Evolutionary conservation across 2,888 invertebrate genomes (phyloP).

Genomic region (Nomada lathburiana): DNA sequence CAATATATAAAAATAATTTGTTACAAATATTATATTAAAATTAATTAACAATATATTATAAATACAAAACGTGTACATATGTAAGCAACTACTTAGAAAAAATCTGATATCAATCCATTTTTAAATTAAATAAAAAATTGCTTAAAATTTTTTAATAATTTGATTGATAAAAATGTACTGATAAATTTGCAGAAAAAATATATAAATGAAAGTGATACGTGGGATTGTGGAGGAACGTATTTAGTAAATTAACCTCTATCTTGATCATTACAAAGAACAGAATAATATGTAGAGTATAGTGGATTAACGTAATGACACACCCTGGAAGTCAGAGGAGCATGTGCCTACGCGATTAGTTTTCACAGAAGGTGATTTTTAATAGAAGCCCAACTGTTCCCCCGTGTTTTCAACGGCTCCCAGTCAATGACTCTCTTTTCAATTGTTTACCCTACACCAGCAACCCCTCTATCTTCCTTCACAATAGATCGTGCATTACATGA

Average conservation of each 20-base stretch:
- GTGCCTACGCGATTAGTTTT: conserved; percentile 80
- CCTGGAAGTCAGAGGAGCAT: conserved; percentile 68
- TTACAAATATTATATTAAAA: too few species aligned
- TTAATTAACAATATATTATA: too few species aligned
- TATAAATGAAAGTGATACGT: not conserved
- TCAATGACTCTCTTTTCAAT: conserved; percentile 77
- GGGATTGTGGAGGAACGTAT: not conserved
- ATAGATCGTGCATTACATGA: conserved; percentile 51
- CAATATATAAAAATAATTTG: too few species aligned
- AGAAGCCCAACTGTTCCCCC: conserved; percentile 77
- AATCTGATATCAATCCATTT: too few species aligned
- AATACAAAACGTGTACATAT: too few species aligned
- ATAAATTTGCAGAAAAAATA: too few species aligned
- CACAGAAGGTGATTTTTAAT: conserved; percentile 76
- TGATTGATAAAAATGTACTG: too few species aligned
- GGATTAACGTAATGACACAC: conserved; percentile 43
- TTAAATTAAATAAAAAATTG: too few species aligned
- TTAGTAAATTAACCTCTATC: conserved; percentile 3
- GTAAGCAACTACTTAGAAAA: too few species aligned
- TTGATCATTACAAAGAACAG: not conserved
- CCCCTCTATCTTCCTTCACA: conserved; percentile 50
- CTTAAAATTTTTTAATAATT: too few species aligned
- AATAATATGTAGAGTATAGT: conserved; percentile 31
- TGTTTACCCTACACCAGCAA: conserved; percentile 72
- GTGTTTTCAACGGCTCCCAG: conserved; percentile 71